Conservation (phyloP, 2,888 invertebrate species). For the Portevinia maculata region DNA sequence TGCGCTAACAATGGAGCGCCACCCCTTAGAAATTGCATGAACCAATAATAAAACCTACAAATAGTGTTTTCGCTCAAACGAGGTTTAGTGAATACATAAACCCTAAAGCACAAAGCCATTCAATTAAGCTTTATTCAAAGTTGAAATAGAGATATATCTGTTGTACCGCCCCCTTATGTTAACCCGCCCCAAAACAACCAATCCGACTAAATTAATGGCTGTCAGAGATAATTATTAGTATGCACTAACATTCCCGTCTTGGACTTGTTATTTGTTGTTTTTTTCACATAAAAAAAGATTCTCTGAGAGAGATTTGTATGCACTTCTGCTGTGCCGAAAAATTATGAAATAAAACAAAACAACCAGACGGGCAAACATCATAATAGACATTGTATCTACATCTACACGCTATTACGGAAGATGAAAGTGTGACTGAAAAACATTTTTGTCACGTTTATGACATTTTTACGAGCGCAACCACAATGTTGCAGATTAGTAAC, state of each 20-base stretch:
- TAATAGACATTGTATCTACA: slow-evolving; percentile 1
- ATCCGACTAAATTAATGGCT: slow-evolving; percentile 30
- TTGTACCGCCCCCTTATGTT: too few species aligned
- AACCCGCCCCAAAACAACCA: too few species aligned
- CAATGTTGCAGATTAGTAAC: slow-evolving; percentile 42
- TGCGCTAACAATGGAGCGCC: too few species aligned
- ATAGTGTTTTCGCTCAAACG: too few species aligned
- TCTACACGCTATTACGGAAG: slow-evolving; percentile 16
- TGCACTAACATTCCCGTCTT: slow-evolving; percentile 7
- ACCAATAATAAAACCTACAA: too few species aligned
- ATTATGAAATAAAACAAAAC: not conserved
- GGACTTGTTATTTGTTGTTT: slow-evolving; percentile 16
- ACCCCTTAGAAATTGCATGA: too few species aligned
- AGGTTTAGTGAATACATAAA: too few species aligned
- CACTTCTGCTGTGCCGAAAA: slow-evolving; percentile 17
- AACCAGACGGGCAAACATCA: slow-evolving; percentile 4
- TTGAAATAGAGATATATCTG: too few species aligned
- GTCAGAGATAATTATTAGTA: slow-evolving; percentile 7
- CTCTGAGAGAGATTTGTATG: too few species aligned
- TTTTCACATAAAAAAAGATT: too few species aligned
- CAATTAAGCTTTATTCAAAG: too few species aligned
- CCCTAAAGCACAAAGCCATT: too few species aligned
- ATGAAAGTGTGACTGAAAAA: slow-evolving; percentile 50
- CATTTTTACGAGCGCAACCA: slow-evolving; percentile 33
- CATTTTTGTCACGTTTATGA: slow-evolving; percentile 34